Evolutionary conservation across 2,888 invertebrate species (phyloP).

Genomic region (Folsomia candida): DNA sequence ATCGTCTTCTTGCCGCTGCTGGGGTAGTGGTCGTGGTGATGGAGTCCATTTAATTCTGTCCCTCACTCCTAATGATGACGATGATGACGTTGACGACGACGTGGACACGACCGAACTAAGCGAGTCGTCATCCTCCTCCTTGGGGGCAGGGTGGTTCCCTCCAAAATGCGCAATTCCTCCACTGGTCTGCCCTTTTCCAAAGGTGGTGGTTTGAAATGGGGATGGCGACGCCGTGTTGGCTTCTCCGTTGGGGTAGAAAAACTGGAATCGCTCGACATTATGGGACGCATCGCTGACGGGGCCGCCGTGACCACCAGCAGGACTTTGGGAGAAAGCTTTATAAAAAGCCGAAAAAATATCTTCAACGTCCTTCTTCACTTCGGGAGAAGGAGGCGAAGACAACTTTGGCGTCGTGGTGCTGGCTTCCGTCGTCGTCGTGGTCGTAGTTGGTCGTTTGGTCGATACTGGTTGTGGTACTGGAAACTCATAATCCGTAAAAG

Average conservation of each 20-base stretch:
- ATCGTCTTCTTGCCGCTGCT: neutral
- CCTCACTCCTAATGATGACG: neutral
- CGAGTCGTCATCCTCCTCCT: neutral
- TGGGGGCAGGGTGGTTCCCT: neutral
- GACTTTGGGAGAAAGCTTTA: constrained; percentile 38
- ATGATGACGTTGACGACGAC: neutral
- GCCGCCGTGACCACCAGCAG: neutral
- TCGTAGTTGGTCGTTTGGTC: neutral
- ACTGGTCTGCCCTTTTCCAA: neutral
- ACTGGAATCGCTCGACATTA: neutral
- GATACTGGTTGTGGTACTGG: neutral
- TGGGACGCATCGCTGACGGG: neutral
- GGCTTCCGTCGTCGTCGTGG: neutral
- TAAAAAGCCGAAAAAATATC: constrained; percentile 53
- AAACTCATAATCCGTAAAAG: constrained; percentile 19
- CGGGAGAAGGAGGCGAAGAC: neutral
- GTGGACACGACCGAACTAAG: neutral
- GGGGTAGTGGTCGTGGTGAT: neutral
- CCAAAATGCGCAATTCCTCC: neutral
- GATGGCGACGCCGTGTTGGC: neutral
- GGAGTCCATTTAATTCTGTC: neutral
- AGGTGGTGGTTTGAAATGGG: neutral
- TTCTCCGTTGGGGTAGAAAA: neutral
- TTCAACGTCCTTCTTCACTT: constrained; percentile 46
- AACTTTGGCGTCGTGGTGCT: neutral